phyloP scores from a whole-genome alignment of 2,888 invertebrate species.

The Ormyrus labotus region DNA sequence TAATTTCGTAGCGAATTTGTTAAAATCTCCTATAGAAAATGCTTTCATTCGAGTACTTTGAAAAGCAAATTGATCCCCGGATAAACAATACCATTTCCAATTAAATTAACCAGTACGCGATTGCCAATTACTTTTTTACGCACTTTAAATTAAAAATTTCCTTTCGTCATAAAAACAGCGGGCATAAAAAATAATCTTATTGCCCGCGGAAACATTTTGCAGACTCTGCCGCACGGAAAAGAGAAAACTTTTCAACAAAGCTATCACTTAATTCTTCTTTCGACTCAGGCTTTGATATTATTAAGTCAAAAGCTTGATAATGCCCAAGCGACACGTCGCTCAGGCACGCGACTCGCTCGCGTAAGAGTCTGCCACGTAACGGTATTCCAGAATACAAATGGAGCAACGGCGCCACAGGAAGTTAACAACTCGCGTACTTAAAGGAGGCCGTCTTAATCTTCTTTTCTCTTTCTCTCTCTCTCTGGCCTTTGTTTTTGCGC shows the following conservation, averaged over 20 bases:
- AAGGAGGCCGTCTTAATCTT: conserved; percentile 1
- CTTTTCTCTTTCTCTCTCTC: not conserved
- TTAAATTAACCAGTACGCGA: too few relatives aligned
- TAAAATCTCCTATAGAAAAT: too few relatives aligned
- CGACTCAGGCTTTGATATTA: not conserved
- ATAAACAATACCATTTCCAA: too few relatives aligned
- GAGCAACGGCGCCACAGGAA: not conserved
- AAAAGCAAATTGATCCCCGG: too few relatives aligned
- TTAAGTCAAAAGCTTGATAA: not conserved
- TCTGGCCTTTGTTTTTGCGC: not conserved
- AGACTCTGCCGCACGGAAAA: not conserved
- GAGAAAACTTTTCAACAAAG: not conserved
- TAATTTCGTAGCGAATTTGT: too few relatives aligned
- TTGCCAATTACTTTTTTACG: too few relatives aligned
- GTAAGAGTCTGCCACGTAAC: not conserved
- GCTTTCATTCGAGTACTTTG: too few relatives aligned
- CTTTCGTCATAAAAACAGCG: too few relatives aligned
- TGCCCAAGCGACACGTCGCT: not conserved
- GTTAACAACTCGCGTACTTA: not conserved
- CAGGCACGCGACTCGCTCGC: not conserved
- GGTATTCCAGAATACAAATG: conserved; percentile 31
- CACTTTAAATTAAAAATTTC: too few relatives aligned
- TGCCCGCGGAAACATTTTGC: too few relatives aligned
- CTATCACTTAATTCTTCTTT: too few relatives aligned
- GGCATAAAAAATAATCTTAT: too few relatives aligned